Evolutionary conservation across 2,797 vertebrate genomes (phyloP), one percentile per base, ranked within the genome.

Genomic region (Naso thynnoides): DNA sequence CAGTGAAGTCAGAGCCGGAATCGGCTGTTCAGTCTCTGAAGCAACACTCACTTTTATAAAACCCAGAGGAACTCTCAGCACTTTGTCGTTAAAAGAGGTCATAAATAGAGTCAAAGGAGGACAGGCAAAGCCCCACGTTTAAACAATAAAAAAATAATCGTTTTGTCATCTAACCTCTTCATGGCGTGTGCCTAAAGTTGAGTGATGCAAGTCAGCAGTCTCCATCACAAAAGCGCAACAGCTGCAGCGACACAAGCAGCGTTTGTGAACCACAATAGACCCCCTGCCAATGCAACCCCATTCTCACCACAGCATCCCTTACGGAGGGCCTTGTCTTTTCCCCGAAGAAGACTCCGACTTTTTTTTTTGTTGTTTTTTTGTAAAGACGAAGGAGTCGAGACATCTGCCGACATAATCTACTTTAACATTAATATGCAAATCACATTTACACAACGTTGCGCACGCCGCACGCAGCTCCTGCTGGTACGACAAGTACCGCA

Each of bases 401-500:
- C 96, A 97, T 96, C 96, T 96, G 96, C 95, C 92, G 86, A 94
- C 87, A 89, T 82, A n/a, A n/a, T n/a, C n/a, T n/a, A 76, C 79
- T 86, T 93, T 87, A 84, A 91, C 93, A 96, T 97, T 96, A 93
- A 94, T 88, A 97, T 97, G 96, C 96, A 95, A 95, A 96, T 96
- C 92, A 93, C 91, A 92, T 92, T 84, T 83, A 61, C 71, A 42
- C 82, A 71, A 63, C 64, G 72, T 42, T 70, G 78, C 75, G 76
- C 83, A 78, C 57, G 52, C 44, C 33, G 64, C 62, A 45, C 64
- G 50, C 52, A 61, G 62, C 75, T 49, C 70, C 72, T 27, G 65
- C 70, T 73, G 76, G 60, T 78, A 58, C 53, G 0, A 83, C 79
- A 39, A 82, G 63, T 57, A 76, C 83, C 73, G 85, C 81, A 85